phyloP scores from a whole-genome alignment of 2,797 vertebrate species.

The Paratrypauchen microcephalus region DNA sequence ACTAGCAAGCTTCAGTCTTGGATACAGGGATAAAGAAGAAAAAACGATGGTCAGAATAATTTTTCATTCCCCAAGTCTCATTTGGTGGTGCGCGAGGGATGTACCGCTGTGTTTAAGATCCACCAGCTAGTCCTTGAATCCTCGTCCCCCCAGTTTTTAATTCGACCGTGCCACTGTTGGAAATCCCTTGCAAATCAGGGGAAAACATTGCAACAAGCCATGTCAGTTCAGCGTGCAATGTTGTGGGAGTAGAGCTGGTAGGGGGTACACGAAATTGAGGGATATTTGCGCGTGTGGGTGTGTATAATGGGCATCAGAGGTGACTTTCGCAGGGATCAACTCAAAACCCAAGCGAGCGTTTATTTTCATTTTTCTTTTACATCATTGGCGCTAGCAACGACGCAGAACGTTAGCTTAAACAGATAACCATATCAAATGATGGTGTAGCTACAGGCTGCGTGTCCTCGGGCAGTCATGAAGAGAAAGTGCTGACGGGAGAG shows the following conservation, averaged over 20 bases:
- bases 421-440: constrained; percentile 52
- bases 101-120: constrained; percentile 58
- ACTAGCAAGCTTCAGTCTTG: not conserved
- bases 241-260: constrained; percentile 64
- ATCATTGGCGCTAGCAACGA: constrained; percentile 29
- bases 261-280: constrained; percentile 69
- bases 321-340: constrained; percentile 75
- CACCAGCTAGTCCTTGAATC: constrained; percentile 46
- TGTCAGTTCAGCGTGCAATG: constrained; percentile 57
- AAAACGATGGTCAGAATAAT: constrained; percentile 34
- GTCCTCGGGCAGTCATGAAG: constrained; percentile 39
- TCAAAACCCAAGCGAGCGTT: constrained; percentile 63
- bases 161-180: constrained; percentile 34
- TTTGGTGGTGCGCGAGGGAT: constrained; percentile 25
- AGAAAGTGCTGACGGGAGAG: constrained; percentile 56
- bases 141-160: constrained; percentile 42
- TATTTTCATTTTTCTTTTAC: constrained; percentile 8
- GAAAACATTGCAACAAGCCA: constrained; percentile 54
- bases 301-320: constrained; percentile 75
- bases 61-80: constrained; percentile 42
- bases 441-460: constrained; percentile 28
- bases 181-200: constrained; percentile 64
- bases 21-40: constrained; percentile 16
- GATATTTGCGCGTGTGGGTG: constrained; percentile 68
- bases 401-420: constrained; percentile 56